Base-by-base conservation (phyloP, 2,888 invertebrate species). In the Pammene aurita region DNA sequence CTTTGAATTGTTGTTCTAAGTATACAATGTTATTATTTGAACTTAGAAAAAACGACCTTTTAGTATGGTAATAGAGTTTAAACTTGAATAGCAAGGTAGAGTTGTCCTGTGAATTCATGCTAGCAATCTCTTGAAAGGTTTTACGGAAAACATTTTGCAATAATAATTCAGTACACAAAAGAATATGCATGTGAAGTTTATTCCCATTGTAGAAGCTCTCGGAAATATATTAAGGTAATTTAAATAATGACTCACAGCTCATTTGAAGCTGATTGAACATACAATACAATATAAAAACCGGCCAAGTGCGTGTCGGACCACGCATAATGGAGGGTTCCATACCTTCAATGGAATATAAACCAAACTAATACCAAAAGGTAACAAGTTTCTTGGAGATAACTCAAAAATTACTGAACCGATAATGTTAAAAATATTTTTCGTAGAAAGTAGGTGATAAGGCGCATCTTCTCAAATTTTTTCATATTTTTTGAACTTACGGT, bases 71-170 rank as follows among this genome's bases (percentile, higher is more conserved):
- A 14, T 18, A 56, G 7, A 56, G 56, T 13, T 18, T 11, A 38
- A 11, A 41, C 2, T 42, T 18, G 18, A 4, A 38, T 6, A 55
- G 9, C 10, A 14, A 14, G 38, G 41, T 26, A 26, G 26, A 26
- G 13, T 14, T 50, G 13, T 26, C 54, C 58, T 38, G n/a, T n/a
- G 7, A 57, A 57, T 42, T 48, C 14, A 42, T 26, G 16, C 10
- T 44, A 14, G 46, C 55, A 67, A 67, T 61, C 38, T 67, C 41
- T 56, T 55, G 48, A 67, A 62, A 55, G 61, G 35, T 63, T 35
- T 26, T n/a, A 18, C 26, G 9, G 56, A 52, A 52, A 63, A 63
- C 14, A 42, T 55, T 11, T 13, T 48, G 56, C 50, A 63, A 62
- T 56, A 67, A 62, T 42, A 61, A 61, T 50, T 38, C 35, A 9